Percentiles rank a stretch among this genome's conserved stretches.
Conservation (phyloP, 2,888 invertebrate genomes). For the Chirona hameri region DNA sequence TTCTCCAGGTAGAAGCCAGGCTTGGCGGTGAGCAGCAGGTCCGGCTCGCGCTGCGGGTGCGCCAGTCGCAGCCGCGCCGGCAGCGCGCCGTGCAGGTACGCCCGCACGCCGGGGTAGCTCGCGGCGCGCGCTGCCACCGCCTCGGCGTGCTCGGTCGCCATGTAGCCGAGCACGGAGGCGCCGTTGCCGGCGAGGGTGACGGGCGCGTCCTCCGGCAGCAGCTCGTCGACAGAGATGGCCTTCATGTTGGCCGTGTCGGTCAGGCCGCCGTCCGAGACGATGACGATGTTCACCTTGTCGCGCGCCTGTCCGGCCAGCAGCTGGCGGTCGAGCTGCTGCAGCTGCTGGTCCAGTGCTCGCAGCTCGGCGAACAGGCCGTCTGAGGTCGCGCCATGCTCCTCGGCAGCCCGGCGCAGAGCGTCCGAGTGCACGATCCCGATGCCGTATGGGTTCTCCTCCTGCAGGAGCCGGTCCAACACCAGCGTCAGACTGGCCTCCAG, state of each 20-base stretch:
- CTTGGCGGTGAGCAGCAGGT: constrained; percentile 49
- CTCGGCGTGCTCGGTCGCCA: background rate
- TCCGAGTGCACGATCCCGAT: constrained; percentile 29
- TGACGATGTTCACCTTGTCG: constrained; percentile 1
- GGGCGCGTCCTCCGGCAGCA: constrained; percentile 35
- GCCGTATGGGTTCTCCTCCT: background rate
- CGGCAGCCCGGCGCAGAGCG: background rate
- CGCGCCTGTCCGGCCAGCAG: background rate
- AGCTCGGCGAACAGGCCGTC: background rate
- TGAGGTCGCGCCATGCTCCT: background rate
- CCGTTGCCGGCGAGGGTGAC: constrained; percentile 43
- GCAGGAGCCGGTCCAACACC: background rate
- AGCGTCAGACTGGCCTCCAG: background rate
- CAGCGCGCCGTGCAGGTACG: constrained; percentile 48
- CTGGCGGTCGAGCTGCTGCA: constrained; percentile 9
- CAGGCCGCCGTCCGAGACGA: constrained; percentile 26
- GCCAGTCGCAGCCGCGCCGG: constrained; percentile 50
- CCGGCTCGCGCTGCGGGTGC: constrained; percentile 48
- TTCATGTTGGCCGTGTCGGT: constrained; percentile 1
- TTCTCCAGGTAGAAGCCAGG: constrained; percentile 42
- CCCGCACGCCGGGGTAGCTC: constrained; percentile 42
- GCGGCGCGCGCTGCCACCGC: constrained; percentile 42
- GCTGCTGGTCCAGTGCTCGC: background rate
- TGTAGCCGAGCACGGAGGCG: constrained; percentile 35
- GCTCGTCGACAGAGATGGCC: background rate